Percentiles rank a stretch among this genome's conserved stretches.
phyloP scores from a whole-genome alignment of 2,113 vertebrate genomes.

The Fukomys damarensis region DNA sequence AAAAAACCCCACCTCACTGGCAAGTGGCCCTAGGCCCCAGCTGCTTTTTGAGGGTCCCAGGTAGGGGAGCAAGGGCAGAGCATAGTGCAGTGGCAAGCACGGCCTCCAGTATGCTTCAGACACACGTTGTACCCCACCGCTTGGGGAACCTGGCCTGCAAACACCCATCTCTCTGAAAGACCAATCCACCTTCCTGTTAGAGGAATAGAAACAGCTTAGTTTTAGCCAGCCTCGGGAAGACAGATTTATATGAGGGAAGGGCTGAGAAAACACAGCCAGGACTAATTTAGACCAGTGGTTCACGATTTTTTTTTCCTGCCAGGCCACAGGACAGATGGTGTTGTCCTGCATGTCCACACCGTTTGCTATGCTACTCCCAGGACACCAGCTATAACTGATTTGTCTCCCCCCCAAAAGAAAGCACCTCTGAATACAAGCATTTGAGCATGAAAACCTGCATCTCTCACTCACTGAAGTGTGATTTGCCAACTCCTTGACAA shows the following conservation, averaged over 20 bases:
- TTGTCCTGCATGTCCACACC: background rate
- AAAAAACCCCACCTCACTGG: background rate
- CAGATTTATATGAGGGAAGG: slow-evolving; percentile 16
- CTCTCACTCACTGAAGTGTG: background rate
- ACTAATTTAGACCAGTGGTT: slow-evolving; percentile 47
- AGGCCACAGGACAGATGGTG: slow-evolving; percentile 4
- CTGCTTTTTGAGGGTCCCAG: background rate
- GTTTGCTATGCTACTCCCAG: background rate
- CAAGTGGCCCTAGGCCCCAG: background rate
- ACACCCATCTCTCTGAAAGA: slow-evolving; percentile 12
- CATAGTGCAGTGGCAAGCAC: background rate
- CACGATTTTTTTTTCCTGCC: background rate
- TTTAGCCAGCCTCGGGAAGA: slow-evolving; percentile 38
- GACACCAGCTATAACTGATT: background rate
- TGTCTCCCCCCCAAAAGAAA: background rate
- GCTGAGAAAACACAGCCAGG: background rate
- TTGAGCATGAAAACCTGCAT: background rate
- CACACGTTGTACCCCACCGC: no score
- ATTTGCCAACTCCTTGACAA: background rate
- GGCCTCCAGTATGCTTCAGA: background rate
- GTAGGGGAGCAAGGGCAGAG: background rate
- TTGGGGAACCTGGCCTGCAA: background rate
- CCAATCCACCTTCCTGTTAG: background rate
- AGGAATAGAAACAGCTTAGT: background rate
- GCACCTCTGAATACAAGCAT: background rate